Percentiles rank a stretch among this genome's conserved stretches.
Evolutionary conservation across 2,888 invertebrate genomes (phyloP).

Genomic region (Cantharis flavilabris): DNA sequence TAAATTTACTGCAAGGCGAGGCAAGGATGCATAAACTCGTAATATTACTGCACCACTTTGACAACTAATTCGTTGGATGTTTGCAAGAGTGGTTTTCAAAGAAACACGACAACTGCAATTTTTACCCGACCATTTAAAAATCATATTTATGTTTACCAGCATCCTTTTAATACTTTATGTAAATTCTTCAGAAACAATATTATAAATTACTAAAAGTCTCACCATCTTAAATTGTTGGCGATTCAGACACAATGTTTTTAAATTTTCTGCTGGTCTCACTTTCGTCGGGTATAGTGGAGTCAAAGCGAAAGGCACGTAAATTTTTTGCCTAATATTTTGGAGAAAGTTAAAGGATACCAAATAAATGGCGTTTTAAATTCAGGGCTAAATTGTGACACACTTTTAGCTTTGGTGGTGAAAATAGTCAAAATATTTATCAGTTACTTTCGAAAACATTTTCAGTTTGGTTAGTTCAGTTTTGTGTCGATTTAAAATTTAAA

Average conservation of each 20-base stretch:
- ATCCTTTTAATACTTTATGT: neutral
- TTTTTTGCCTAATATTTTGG: constrained; percentile 17
- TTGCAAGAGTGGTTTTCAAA: constrained; percentile 29
- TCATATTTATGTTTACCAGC: constrained; percentile 20
- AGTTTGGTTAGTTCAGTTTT: constrained; percentile 6
- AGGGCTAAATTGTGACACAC: constrained; percentile 23
- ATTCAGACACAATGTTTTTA: neutral
- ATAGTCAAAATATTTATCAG: constrained; percentile 27
- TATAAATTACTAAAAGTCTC: neutral
- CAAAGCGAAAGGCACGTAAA: neutral
- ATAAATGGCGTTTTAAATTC: neutral
- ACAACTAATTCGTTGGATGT: constrained; percentile 39
- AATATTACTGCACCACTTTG: constrained; percentile 48
- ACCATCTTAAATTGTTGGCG: neutral
- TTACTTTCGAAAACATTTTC: constrained; percentile 9
- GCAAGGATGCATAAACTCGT: constrained; percentile 44
- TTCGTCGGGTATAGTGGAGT: neutral
- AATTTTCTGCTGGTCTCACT: neutral
- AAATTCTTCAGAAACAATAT: neutral
- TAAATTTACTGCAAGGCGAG: constrained; percentile 34
- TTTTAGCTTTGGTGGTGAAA: constrained; percentile 17
- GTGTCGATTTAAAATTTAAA: neutral
- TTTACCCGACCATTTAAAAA: constrained; percentile 18
- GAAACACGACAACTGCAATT: constrained; percentile 17
- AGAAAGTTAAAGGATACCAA: constrained; percentile 2